Evolutionary conservation across 2,888 invertebrate genomes (phyloP).

Genomic region (Yponomeuta malinellus): DNA sequence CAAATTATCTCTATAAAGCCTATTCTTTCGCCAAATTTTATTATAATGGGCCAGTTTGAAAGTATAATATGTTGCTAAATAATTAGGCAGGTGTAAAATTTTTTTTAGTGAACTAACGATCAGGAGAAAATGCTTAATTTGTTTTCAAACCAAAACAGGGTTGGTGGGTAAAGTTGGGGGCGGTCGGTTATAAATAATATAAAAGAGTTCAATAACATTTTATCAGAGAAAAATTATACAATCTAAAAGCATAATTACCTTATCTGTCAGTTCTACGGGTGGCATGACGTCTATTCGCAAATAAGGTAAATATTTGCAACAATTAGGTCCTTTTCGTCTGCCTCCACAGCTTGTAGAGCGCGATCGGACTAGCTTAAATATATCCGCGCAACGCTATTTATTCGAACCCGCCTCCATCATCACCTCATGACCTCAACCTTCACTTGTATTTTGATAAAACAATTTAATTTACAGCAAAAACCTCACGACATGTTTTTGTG

Average conservation of each 20-base stretch:
- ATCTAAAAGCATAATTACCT: conserved; percentile 36
- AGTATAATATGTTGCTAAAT: no score
- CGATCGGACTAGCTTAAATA: conserved; percentile 52
- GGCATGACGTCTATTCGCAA: conserved; percentile 41
- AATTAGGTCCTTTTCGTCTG: not conserved
- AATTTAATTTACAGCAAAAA: not conserved
- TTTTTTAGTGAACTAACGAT: not conserved
- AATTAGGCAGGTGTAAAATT: not conserved
- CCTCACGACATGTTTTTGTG: not conserved
- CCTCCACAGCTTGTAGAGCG: conserved; percentile 35
- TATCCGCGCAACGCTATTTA: conserved; percentile 47
- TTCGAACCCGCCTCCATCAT: conserved; percentile 31
- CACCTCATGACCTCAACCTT: conserved; percentile 40
- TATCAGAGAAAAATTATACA: not conserved
- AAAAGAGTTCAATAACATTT: not conserved
- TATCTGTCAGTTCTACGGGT: conserved; percentile 61
- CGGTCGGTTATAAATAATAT: not conserved
- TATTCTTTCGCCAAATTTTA: no score
- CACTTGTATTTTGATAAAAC: conserved; percentile 35
- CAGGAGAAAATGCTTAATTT: not conserved
- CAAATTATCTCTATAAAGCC: no score
- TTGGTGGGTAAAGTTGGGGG: no score
- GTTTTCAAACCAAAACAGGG: not conserved
- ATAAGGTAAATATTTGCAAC: not conserved
- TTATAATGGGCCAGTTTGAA: no score